Conservation (phyloP, 2,797 vertebrate species). For the Morus bassanus region DNA sequence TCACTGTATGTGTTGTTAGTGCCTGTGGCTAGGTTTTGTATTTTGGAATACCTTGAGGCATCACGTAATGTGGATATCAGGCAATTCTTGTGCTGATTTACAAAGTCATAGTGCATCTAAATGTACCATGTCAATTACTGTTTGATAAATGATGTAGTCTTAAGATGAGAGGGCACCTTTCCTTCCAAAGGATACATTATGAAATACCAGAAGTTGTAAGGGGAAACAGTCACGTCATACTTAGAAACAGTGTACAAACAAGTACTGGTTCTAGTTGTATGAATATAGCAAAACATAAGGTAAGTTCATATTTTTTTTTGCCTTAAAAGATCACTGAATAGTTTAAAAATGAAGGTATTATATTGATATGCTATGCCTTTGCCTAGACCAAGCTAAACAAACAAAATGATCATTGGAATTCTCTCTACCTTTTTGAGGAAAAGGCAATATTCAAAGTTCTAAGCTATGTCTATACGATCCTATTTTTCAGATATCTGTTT, state of each 20-base stretch:
- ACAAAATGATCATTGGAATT: neutral
- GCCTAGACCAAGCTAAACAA: neutral
- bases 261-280: neutral
- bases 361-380: neutral
- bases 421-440: neutral
- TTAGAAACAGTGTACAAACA: neutral
- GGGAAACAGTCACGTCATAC: neutral
- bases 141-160: neutral
- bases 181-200: neutral
- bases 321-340: neutral
- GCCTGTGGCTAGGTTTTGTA: constrained; percentile 16
- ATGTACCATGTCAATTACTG: neutral
- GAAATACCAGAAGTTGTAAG: neutral
- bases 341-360: neutral
- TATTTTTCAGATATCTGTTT: neutral
- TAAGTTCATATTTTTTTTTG: neutral
- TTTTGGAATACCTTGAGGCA: constrained; percentile 20
- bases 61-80: neutral
- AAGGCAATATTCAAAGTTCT: neutral
- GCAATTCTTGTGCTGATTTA: neutral
- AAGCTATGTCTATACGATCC: neutral
- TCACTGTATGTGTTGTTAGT: constrained; percentile 24
- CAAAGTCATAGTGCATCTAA: neutral
- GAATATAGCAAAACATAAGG: neutral
- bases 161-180: neutral